Conservation (phyloP, 2,797 vertebrate genomes). For the Megaceryle alcyon region DNA sequence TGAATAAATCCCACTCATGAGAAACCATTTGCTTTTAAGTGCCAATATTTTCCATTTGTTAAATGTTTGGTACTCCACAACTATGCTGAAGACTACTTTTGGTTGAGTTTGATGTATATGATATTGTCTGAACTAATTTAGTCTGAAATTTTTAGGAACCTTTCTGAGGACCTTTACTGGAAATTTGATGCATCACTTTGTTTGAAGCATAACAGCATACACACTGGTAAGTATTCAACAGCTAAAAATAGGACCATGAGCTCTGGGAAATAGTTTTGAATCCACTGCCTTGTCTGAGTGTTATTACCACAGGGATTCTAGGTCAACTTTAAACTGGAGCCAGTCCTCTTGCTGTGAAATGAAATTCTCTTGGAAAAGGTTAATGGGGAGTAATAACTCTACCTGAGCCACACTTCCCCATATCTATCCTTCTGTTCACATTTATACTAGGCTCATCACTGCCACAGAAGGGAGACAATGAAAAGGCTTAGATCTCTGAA, state of each 20-base stretch:
- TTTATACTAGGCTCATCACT: not conserved
- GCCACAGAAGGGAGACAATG: not conserved
- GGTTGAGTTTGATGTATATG: not conserved
- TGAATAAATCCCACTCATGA: not conserved
- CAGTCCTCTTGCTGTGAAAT: not conserved
- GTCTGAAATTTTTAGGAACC: not conserved
- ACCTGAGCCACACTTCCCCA: not conserved
- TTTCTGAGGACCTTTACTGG: not conserved
- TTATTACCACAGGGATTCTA: not conserved
- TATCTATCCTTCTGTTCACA: not conserved
- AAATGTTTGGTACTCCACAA: not conserved
- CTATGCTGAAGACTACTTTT: not conserved
- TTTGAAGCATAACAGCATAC: not conserved
- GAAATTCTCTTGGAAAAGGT: constrained; percentile 22
- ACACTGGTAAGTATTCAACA: not conserved
- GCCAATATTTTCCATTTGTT: not conserved
- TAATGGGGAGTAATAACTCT: constrained; percentile 24
- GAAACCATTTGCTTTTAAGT: not conserved
- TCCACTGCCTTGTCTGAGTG: not conserved
- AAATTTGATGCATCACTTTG: not conserved
- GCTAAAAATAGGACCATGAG: not conserved
- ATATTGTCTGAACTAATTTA: not conserved
- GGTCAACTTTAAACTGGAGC: not conserved
- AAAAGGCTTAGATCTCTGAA: constrained; percentile 14
- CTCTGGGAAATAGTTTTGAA: not conserved